Base-by-base conservation (phyloP, 2,797 vertebrate genomes). In the Syndactyla subalaris region DNA sequence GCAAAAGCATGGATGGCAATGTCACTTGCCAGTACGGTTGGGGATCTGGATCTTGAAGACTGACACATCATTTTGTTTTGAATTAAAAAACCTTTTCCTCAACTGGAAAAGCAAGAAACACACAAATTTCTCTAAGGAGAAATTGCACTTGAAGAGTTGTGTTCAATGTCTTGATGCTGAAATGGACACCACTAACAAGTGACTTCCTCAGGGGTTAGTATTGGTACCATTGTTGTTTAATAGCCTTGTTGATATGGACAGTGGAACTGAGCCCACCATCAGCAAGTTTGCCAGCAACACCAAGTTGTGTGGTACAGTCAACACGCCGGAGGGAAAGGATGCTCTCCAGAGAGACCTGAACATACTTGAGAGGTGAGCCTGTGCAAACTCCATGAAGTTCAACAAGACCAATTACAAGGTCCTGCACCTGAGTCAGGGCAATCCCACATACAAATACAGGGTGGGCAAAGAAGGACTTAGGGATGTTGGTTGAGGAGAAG, bases 191-290 rank as follows among this genome's bases (percentile, higher is more conserved):
- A 36, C 8, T n/a, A 34, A 61, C 26, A 36, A 14, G 10, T 41
- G 34, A 48, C 45, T 24, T 54, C 30, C 36, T 68, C 8, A 8
- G 55, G 13, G 18, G 36, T 41, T 61, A 36, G 32, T 54, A 24
- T 2, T 62, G 36, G 13, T 15, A 29, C 18, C 9, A 2, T 19
- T 36, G 41, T 5, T 41, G 54, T 62, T 81, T 23, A 48, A 32
- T 0, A 0, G 8, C 22, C 36, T 68, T 0, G 0, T 24, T 66
- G 52, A 58, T 0, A 2, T 12, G 46, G 45, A 10, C 14, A 26
- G 20, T 39, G 24, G 58, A 14, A 39, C 11, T 48, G 41, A 75
- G 21, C 22, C 4, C 30, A 61, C 30, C 5, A 12, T 81, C 22
- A 23, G 22, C 24, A 81, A 23, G 8, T 88, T 59, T 73, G 45